A percentile compares a stretch with the other conserved stretches of the same genome.
phyloP scores from a whole-genome alignment of 2,888 invertebrate species.

The Campoplex capitator region DNA sequence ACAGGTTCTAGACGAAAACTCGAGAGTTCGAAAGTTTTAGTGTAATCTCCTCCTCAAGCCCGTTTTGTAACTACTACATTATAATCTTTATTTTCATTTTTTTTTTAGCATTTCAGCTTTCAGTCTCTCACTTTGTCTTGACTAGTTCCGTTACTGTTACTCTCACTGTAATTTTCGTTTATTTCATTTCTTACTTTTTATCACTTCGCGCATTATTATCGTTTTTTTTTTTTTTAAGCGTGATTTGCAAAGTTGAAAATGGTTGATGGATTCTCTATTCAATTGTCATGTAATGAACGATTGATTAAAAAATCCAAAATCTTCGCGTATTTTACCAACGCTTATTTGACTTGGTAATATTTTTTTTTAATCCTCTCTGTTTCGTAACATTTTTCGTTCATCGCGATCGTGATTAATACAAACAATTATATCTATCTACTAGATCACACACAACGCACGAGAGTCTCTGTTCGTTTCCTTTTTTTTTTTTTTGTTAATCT shows the following conservation, averaged over 20 bases:
- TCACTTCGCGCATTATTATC: slow-evolving; percentile 46
- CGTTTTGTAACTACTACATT: slow-evolving; percentile 64
- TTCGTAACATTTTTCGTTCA: slow-evolving; percentile 60
- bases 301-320: slow-evolving; percentile 14
- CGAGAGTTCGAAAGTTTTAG: slow-evolving; percentile 3
- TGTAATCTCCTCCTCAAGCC: slow-evolving; percentile 45
- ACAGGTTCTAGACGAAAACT: background rate
- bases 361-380: slow-evolving; percentile 27
- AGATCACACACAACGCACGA: slow-evolving; percentile 33
- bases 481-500: background rate
- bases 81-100: slow-evolving; percentile 57
- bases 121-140: slow-evolving; percentile 62
- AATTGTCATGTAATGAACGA: slow-evolving; percentile 8
- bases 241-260: slow-evolving; percentile 32
- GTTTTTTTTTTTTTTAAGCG: slow-evolving; percentile 30
- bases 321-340: background rate
- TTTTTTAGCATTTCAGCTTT: slow-evolving; percentile 56
- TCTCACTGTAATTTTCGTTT: slow-evolving; percentile 34
- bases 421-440: slow-evolving; percentile 59
- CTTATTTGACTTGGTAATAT: background rate
- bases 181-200: slow-evolving; percentile 33
- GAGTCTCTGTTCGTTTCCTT: slow-evolving; percentile 10
- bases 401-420: slow-evolving; percentile 62
- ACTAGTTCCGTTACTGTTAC: slow-evolving; percentile 54
- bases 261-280: slow-evolving; percentile 15